These are phyloP conservation scores for Elephantulus edwardii DNA, from an alignment of 2,113 vertebrate species.

Conservation along the genomic window DNA sequence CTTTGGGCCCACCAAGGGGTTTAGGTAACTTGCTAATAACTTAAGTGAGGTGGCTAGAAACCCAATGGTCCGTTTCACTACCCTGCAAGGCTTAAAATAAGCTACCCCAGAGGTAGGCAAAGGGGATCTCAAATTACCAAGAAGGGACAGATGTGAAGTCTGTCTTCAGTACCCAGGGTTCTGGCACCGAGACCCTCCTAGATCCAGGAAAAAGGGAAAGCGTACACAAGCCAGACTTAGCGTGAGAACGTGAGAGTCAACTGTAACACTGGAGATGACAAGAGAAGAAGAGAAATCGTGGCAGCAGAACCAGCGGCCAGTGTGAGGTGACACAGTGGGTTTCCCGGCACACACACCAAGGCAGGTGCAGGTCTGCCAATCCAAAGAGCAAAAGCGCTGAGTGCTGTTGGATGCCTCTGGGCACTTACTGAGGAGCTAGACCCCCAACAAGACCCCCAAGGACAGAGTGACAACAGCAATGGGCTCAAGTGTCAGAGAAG, in stretches of 20 bases:
- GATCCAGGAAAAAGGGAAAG: background rate
- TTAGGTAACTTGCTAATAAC: background rate
- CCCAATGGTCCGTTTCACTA: background rate
- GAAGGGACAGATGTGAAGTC: background rate
- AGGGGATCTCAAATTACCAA: background rate
- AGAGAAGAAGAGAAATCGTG: background rate
- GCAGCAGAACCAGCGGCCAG: too few relatives aligned
- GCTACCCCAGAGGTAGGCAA: background rate
- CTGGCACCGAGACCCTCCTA: background rate
- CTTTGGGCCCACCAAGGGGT: background rate
- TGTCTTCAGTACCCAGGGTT: background rate
- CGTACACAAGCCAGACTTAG: too few relatives aligned
- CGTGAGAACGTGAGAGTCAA: too few relatives aligned
- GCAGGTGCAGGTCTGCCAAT: too few relatives aligned
- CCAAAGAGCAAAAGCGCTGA: too few relatives aligned
- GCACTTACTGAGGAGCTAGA: too few relatives aligned
- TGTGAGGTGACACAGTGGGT: too few relatives aligned
- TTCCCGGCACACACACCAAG: too few relatives aligned
- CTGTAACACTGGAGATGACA: background rate
- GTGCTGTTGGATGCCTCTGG: too few relatives aligned
- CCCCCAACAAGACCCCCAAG: too few relatives aligned
- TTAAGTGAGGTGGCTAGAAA: background rate
- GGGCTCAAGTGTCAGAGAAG: too few relatives aligned
- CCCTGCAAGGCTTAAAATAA: background rate
- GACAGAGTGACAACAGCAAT: too few relatives aligned